These are phyloP conservation scores for Adelphocoris suturalis DNA, from an alignment of 2,888 invertebrate species.

Conservation along the genomic window DNA sequence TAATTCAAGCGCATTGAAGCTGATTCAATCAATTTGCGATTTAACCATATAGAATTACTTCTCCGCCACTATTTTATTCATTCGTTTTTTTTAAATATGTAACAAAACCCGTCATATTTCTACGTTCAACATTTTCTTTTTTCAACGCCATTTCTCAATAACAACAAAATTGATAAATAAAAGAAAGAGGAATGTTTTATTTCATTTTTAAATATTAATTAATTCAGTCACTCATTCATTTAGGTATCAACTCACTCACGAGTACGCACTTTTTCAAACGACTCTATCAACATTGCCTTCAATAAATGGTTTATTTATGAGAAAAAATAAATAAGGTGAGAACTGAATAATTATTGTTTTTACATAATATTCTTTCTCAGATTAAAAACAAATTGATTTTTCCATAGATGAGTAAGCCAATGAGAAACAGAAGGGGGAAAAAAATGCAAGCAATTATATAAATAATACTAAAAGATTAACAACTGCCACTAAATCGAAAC, in stretches of 20 bases:
- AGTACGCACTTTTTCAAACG: not conserved
- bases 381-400: no score
- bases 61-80: not conserved
- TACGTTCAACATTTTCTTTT: no score
- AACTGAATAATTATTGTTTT: no score
- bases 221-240: constrained; percentile 21
- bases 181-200: not conserved
- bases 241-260: constrained; percentile 16
- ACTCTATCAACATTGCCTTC: not conserved
- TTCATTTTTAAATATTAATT: not conserved
- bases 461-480: constrained; percentile 47
- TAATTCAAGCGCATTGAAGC: no score
- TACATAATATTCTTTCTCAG: no score
- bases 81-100: not conserved
- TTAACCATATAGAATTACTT: no score
- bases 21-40: no score
- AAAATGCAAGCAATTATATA: constrained; percentile 3
- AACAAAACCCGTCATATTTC: not conserved
- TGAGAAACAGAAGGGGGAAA: not conserved
- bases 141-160: no score
- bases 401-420: no score
- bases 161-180: not conserved
- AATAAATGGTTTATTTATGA: not conserved
- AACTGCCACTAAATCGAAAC: constrained; percentile 26
- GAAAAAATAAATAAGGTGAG: not conserved